Conservation (phyloP, 1,140 invertebrate species). For the Papilio aristodemus region DNA sequence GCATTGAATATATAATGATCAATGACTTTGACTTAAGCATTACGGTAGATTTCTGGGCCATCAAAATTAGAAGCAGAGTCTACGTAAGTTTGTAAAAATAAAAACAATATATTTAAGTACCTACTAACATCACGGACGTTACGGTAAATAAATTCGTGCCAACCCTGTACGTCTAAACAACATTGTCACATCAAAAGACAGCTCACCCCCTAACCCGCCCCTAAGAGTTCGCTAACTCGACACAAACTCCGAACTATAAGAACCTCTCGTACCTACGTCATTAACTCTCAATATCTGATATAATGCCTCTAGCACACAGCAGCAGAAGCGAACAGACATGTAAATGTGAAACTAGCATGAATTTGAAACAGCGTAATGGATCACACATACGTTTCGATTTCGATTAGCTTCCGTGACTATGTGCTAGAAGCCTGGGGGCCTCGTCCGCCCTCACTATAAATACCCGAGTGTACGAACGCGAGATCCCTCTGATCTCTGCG, state of each 20-base stretch:
- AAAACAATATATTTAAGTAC: neutral
- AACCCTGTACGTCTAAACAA: neutral
- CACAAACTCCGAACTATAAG: slow-evolving; percentile 13
- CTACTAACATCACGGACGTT: neutral
- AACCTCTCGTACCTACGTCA: slow-evolving; percentile 15
- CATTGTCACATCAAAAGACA: slow-evolving; percentile 25
- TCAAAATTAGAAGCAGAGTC: too few relatives aligned
- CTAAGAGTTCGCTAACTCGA: slow-evolving; percentile 25
- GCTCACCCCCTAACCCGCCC: slow-evolving; percentile 1
- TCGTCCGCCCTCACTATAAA: slow-evolving; percentile 54
- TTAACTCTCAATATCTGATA: slow-evolving; percentile 33
- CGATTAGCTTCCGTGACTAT: too few relatives aligned
- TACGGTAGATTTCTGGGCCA: too few relatives aligned
- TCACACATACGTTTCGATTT: too few relatives aligned
- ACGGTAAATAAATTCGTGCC: neutral
- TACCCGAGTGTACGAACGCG: slow-evolving; percentile 37
- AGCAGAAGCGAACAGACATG: too few relatives aligned
- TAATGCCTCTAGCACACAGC: slow-evolving; percentile 1
- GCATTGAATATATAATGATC: too few relatives aligned
- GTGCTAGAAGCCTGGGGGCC: too few relatives aligned
- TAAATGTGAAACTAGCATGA: too few relatives aligned
- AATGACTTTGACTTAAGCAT: too few relatives aligned
- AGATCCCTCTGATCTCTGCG: slow-evolving; percentile 57
- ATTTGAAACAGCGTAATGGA: too few relatives aligned
- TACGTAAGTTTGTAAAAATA: too few relatives aligned